Evolutionary conservation across 2,888 invertebrate genomes (phyloP).

Genomic region (Rhorus exstirpatorius): DNA sequence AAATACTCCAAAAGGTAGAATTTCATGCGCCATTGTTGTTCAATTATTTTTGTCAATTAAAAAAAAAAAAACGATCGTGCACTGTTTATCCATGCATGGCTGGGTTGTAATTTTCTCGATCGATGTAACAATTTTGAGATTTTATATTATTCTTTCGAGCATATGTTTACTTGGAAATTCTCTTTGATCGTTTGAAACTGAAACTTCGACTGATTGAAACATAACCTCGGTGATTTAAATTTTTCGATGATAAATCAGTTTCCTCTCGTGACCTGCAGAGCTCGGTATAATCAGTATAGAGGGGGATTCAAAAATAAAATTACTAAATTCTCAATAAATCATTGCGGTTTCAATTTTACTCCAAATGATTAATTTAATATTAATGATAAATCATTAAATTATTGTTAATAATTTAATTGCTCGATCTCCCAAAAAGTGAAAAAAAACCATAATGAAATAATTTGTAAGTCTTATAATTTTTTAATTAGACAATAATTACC

Average conservation of each 20-base stretch:
- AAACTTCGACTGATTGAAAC: background rate
- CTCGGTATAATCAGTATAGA: background rate
- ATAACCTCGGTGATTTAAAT: constrained; percentile 50
- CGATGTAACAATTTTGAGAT: background rate
- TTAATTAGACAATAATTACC: too few species aligned
- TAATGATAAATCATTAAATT: too few species aligned
- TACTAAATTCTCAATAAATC: too few species aligned
- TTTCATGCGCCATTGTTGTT: constrained; percentile 46
- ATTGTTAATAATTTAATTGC: too few species aligned
- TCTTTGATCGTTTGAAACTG: background rate
- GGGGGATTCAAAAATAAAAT: too few species aligned
- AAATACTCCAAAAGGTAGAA: constrained; percentile 6
- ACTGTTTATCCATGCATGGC: background rate
- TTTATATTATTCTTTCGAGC: background rate
- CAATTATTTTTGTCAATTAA: constrained; percentile 18
- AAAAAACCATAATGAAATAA: too few species aligned
- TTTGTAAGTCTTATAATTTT: too few species aligned
- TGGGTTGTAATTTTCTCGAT: background rate
- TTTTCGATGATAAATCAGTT: constrained; percentile 22
- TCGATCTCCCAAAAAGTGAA: too few species aligned
- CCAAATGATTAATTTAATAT: too few species aligned
- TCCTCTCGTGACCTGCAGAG: background rate
- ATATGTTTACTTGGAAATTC: constrained; percentile 1
- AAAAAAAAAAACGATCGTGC: background rate
- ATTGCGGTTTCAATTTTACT: too few species aligned